Evolutionary conservation across 2,797 vertebrate species (phyloP), one percentile per base, ranked within the genome.

Genomic region (Gambelia wislizenii): DNA sequence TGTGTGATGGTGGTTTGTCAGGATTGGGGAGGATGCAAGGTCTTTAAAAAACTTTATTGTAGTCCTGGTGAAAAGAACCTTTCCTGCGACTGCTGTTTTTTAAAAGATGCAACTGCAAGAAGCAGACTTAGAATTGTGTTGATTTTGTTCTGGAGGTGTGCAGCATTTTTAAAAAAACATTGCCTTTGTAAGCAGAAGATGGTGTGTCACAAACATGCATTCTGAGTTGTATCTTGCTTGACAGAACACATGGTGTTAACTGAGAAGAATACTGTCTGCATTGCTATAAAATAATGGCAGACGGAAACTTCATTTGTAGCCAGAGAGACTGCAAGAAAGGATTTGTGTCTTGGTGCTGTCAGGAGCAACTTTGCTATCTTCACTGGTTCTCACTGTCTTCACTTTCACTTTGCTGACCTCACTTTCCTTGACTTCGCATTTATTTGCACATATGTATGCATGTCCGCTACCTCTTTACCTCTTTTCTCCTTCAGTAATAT

Each of bases 251-350:
- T 91, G 83, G 6, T 33, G 6, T 56, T 56, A 80, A 85, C 20
- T 75, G 44, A 86, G 79, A 86, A 85, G 56, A 44, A 44, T 47
- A n/a, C 89, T 78, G 6, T 83, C 72, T 90, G 39, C 85, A n/a
- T 85, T 10, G 14, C 20, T 78, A 87, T 52, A 82, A 0, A 69
- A 52, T 1, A 75, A 82, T 83, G 88, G 84, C 86, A 91, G 3
- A 27, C 5, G 70, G 52, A 7, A 92, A 30, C 76, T 87, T n/a
- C 77, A 91, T 56, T 78, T 52, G 64, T 84, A 88, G 16, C 47
- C 89, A 83, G 85, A 83, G 49, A 86, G 86, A 92, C 86, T 88
- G 88, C 27, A 30, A 30, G 89, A 47, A 39, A 22, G 88, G 82
- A 64, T 83, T 83, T 42, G 16, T 39, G 47, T 83, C 47, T 42